These are phyloP conservation scores for Linepithema humile DNA, from an alignment of 1,140 invertebrate genomes.

Conservation along the genomic window DNA sequence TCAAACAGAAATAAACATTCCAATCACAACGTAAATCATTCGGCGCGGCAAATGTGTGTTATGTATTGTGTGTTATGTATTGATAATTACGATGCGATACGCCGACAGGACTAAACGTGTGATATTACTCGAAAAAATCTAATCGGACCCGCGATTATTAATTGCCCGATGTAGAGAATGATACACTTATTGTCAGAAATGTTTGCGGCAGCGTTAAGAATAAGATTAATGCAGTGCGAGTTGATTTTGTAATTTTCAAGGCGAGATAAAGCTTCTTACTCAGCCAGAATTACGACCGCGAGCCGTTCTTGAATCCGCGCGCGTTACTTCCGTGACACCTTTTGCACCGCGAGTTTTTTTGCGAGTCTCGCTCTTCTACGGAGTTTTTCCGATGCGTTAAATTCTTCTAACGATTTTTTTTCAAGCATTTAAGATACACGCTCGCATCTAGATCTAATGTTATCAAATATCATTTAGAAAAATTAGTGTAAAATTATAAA, in stretches of 20 bases:
- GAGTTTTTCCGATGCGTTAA: background rate
- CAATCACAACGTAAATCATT: constrained; percentile 69
- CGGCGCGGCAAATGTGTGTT: background rate
- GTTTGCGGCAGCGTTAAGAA: constrained; percentile 6
- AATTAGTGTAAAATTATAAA: too few species aligned
- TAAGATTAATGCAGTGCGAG: constrained; percentile 32
- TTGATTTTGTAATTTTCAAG: constrained; percentile 37
- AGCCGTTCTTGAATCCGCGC: constrained; percentile 33
- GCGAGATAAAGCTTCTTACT: constrained; percentile 30
- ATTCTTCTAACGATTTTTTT: background rate
- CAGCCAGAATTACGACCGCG: constrained; percentile 24
- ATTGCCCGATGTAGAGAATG: background rate
- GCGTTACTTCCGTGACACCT: constrained; percentile 33
- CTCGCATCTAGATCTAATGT: background rate
- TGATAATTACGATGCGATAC: constrained; percentile 62
- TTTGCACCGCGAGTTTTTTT: constrained; percentile 26
- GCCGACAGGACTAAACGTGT: background rate
- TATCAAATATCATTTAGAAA: background rate
- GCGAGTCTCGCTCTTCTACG: background rate
- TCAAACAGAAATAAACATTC: constrained; percentile 43
- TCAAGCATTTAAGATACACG: background rate
- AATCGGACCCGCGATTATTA: constrained; percentile 26
- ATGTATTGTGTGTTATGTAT: background rate
- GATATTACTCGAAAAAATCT: constrained; percentile 10
- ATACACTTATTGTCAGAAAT: constrained; percentile 32